phyloP scores from a whole-genome alignment of 2,113 vertebrate species.

The Columbina picui region DNA sequence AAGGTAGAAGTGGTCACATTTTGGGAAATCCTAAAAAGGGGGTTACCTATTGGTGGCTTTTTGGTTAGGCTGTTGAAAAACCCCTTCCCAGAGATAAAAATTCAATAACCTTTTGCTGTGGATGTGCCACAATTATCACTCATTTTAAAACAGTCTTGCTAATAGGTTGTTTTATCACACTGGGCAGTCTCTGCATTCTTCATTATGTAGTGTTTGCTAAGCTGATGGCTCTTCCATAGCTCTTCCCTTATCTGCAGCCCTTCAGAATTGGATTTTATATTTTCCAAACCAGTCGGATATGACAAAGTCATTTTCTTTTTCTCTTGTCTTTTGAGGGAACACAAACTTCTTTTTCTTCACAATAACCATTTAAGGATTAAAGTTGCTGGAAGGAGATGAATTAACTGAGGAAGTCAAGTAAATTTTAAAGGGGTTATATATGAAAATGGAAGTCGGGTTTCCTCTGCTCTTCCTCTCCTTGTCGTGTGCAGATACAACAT shows the following conservation, averaged over 20 bases:
- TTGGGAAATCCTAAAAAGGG: slow-evolving; percentile 7
- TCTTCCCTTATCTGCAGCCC: slow-evolving; percentile 88
- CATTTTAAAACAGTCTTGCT: slow-evolving; percentile 86
- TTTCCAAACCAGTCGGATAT: slow-evolving; percentile 90
- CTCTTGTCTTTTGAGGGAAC: slow-evolving; percentile 84
- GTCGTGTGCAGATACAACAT: background rate
- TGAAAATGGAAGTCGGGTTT: slow-evolving; percentile 13
- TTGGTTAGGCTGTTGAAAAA: slow-evolving; percentile 66
- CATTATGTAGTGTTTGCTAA: slow-evolving; percentile 98
- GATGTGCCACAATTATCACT: slow-evolving; percentile 93
- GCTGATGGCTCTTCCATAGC: slow-evolving; percentile 83
- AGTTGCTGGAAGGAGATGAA: slow-evolving; percentile 49
- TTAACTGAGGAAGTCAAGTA: background rate
- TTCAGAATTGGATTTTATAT: slow-evolving; percentile 97
- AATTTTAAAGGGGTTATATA: background rate
- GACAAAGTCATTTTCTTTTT: slow-evolving; percentile 91
- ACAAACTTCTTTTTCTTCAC: slow-evolving; percentile 70
- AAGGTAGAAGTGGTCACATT: background rate
- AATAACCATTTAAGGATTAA: slow-evolving; percentile 76
- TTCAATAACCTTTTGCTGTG: slow-evolving; percentile 85
- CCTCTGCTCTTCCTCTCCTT: background rate
- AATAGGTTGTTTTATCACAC: slow-evolving; percentile 91
- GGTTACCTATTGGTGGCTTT: slow-evolving; percentile 46
- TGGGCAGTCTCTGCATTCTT: slow-evolving; percentile 88
- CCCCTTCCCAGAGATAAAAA: slow-evolving; percentile 86